Conservation (phyloP, 2,888 invertebrate species). For the Tubulanus polymorphus region DNA sequence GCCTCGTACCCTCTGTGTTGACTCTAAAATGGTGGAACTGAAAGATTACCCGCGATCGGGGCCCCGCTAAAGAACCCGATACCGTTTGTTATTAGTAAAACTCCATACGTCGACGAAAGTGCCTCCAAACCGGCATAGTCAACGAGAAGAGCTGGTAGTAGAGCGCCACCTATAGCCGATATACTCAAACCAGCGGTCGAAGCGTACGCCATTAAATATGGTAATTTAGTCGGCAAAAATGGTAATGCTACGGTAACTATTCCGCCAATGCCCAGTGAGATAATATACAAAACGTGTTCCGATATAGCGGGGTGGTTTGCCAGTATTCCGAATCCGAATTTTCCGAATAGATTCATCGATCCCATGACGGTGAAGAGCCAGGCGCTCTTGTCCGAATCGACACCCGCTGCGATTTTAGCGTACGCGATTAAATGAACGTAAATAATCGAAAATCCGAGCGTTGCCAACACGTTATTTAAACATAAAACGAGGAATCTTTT, state of each 20-base stretch:
- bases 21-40: too few relatives aligned
- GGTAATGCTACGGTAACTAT: background rate
- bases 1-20: too few relatives aligned
- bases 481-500: constrained; percentile 23
- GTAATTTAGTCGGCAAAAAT: background rate
- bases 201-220: background rate
- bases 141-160: background rate
- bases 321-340: constrained; percentile 23
- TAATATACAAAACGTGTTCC: background rate
- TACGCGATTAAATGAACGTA: constrained; percentile 30
- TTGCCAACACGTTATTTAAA: constrained; percentile 28
- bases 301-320: constrained; percentile 14
- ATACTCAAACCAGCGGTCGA: background rate
- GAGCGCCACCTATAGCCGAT: constrained; percentile 7
- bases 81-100: constrained; percentile 3
- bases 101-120: constrained; percentile 7
- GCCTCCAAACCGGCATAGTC: constrained; percentile 3
- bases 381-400: constrained; percentile 23
- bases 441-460: constrained; percentile 28
- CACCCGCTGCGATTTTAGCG: constrained; percentile 20
- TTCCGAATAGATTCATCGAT: constrained; percentile 27
- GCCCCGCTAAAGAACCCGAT: constrained; percentile 7
- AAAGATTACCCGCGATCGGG: constrained; percentile 10
- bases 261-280: background rate
- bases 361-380: constrained; percentile 28